Conservation (phyloP, 2,888 invertebrate genomes). For the Caenorhabditis virilis region DNA sequence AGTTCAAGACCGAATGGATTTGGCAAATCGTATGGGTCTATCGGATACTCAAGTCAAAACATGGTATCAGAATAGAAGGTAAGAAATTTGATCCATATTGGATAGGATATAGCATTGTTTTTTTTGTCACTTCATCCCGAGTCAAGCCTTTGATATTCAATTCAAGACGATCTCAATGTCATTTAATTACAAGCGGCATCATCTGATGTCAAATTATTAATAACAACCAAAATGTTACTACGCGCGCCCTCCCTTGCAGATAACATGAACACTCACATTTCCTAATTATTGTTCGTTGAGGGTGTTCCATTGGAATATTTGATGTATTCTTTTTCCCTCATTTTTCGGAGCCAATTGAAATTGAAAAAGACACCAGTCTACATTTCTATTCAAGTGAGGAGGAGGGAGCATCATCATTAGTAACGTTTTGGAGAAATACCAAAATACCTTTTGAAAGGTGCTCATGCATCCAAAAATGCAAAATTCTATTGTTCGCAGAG, state of each 20-base stretch:
- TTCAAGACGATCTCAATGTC: conserved; percentile 5
- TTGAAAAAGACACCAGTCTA: too few relatives aligned
- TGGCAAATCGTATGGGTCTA: conserved; percentile 85
- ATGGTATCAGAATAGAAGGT: conserved; percentile 98
- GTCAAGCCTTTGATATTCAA: too few relatives aligned
- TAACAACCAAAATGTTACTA: conserved; percentile 27
- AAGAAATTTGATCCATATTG: too few relatives aligned
- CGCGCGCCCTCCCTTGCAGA: conserved; percentile 28
- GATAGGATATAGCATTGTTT: too few relatives aligned
- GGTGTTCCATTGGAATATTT: conserved; percentile 33
- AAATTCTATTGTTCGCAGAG: neutral
- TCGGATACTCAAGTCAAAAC: conserved; percentile 99
- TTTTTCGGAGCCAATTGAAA: too few relatives aligned
- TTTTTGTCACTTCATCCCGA: too few relatives aligned
- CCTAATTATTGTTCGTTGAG: conserved; percentile 35
- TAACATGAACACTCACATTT: conserved; percentile 30
- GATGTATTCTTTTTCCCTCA: conserved; percentile 23
- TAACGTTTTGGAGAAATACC: conserved; percentile 19
- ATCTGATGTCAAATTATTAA: conserved; percentile 24
- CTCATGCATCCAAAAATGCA: conserved; percentile 21
- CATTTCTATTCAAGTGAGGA: too few relatives aligned
- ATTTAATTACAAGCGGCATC: conserved; percentile 12
- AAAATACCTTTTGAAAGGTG: conserved; percentile 21
- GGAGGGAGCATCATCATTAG: conserved; percentile 23
- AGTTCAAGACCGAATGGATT: conserved; percentile 84